A percentile compares a stretch with the other conserved stretches of the same genome.
These are phyloP conservation scores for Thereva unica DNA, from an alignment of 2,888 invertebrate species.

Conservation along the genomic window DNA sequence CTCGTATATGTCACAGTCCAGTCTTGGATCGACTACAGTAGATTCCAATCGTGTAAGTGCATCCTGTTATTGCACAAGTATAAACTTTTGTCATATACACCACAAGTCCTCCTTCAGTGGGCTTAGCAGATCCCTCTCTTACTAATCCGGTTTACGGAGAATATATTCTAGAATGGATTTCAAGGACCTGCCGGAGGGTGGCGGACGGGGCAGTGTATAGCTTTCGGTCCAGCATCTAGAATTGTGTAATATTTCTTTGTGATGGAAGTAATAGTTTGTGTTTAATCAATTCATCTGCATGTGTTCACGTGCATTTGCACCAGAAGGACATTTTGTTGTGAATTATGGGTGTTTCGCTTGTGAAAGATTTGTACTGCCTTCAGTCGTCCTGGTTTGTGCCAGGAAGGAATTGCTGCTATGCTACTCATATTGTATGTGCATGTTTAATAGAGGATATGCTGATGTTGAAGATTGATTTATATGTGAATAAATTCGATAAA, in stretches of 20 bases:
- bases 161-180: conserved; percentile 7
- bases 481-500: conserved; percentile 12
- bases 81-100: neutral
- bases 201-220: neutral
- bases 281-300: conserved; percentile 42
- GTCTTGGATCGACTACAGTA: conserved; percentile 27
- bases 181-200: conserved; percentile 16
- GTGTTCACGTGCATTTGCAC: conserved; percentile 32
- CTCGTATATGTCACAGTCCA: conserved; percentile 19
- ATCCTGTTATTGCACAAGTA: neutral
- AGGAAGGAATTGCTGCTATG: conserved; percentile 23
- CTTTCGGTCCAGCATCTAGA: conserved; percentile 20
- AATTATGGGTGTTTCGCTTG: conserved; percentile 33
- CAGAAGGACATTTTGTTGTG: conserved; percentile 33
- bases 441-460: neutral
- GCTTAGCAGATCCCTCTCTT: conserved; percentile 2
- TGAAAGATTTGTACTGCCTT: conserved; percentile 32
- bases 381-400: conserved; percentile 15
- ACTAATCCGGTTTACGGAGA: neutral
- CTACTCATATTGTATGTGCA: conserved; percentile 6
- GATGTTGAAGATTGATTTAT: conserved; percentile 24
- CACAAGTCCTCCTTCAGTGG: conserved; percentile 20
- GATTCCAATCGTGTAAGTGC: conserved; percentile 27
- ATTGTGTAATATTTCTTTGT: conserved; percentile 42
- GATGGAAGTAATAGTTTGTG: conserved; percentile 41